phyloP scores from a whole-genome alignment of 1,140 invertebrate species.

The Sitobion miscanthi region DNA sequence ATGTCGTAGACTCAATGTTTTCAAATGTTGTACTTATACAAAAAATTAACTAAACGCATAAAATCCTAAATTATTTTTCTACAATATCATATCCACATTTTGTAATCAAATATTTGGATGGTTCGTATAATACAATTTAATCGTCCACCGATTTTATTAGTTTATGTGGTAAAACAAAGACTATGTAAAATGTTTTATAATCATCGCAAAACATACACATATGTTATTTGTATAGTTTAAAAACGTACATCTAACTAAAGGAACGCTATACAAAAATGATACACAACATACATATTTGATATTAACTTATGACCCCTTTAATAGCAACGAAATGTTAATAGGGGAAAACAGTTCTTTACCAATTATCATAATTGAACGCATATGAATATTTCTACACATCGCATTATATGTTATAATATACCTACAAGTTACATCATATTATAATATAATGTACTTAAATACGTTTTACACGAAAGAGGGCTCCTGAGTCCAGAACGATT shows the following conservation, averaged over 20 bases:
- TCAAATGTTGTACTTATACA: not conserved
- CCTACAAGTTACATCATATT: not conserved
- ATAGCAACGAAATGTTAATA: not conserved
- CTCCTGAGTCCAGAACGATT: not conserved
- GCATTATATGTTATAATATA: not conserved
- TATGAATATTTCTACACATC: not conserved
- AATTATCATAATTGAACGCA: conserved; percentile 1
- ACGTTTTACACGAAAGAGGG: not conserved
- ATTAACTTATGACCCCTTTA: conserved; percentile 19
- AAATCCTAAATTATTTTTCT: not conserved
- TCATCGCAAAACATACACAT: conserved; percentile 3
- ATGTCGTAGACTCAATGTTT: not conserved
- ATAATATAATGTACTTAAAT: not conserved
- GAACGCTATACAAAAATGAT: not conserved
- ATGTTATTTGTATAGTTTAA: not conserved
- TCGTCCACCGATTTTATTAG: not conserved
- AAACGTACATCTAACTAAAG: not conserved
- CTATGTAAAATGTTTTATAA: not conserved
- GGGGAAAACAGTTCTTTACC: conserved; percentile 33
- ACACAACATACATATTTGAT: conserved; percentile 29
- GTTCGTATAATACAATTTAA: not conserved
- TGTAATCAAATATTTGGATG: conserved; percentile 13
- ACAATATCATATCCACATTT: not conserved
- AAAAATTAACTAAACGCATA: not conserved
- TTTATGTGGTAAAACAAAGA: not conserved